Conservation (phyloP, 1,140 invertebrate species). For the Nixonia krombeini region DNA sequence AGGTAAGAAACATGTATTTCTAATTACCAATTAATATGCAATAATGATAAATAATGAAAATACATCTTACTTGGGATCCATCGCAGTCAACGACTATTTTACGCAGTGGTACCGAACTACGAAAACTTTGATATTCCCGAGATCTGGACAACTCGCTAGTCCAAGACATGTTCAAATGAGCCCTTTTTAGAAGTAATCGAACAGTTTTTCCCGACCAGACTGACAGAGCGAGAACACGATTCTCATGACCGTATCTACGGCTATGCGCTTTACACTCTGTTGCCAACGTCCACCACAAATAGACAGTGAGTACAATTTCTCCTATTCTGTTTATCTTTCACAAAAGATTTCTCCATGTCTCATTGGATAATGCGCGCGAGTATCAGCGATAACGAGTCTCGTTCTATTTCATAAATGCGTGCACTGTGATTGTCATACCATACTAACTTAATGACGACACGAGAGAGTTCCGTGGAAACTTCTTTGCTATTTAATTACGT, state of each 20-base stretch:
- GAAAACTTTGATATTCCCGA: constrained; percentile 88
- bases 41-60: neutral
- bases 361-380: constrained; percentile 17
- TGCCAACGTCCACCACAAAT: neutral
- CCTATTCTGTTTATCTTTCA: constrained; percentile 8
- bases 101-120: constrained; percentile 85
- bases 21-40: neutral
- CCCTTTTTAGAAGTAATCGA: neutral
- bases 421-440: constrained; percentile 13
- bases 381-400: constrained; percentile 17
- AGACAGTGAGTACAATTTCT: constrained; percentile 8
- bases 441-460: too few relatives aligned
- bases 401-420: constrained; percentile 9
- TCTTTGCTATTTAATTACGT: neutral
- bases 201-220: neutral
- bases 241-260: constrained; percentile 6
- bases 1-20: neutral
- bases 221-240: neutral
- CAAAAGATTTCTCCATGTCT: constrained; percentile 3
- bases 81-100: constrained; percentile 87
- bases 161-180: constrained; percentile 73
- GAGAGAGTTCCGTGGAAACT: neutral
- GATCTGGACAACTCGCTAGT: constrained; percentile 81
- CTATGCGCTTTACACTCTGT: neutral
- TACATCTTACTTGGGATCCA: constrained; percentile 63